Conservation (phyloP, 2,888 invertebrate genomes). For the Hemaris fuciformis region DNA sequence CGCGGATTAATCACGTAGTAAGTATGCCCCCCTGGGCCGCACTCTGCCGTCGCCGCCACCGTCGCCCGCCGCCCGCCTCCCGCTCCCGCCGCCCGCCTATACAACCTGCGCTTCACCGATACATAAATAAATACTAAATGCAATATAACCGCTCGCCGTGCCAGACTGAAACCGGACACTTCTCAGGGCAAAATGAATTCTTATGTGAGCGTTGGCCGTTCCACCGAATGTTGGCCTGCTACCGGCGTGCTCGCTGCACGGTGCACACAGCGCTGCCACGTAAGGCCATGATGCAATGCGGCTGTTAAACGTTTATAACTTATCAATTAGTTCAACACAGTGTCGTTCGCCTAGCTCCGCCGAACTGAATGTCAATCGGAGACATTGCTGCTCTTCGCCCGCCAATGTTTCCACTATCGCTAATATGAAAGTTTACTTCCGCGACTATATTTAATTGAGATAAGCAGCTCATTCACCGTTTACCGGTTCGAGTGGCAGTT, state of each 20-base stretch:
- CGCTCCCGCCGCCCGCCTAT: conserved; percentile 44
- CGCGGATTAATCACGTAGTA: conserved; percentile 80
- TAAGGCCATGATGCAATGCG: conserved; percentile 55
- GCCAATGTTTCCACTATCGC: background rate
- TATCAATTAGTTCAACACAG: conserved; percentile 48
- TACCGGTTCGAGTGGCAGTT: conserved; percentile 25
- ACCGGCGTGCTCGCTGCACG: conserved; percentile 13
- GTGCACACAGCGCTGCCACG: conserved; percentile 32
- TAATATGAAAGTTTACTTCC: conserved; percentile 40
- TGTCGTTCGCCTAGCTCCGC: conserved; percentile 34
- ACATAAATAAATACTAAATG: conserved; percentile 79
- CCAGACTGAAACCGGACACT: conserved; percentile 81
- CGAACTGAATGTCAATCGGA: conserved; percentile 24
- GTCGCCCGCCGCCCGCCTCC: conserved; percentile 40
- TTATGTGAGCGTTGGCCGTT: conserved; percentile 61
- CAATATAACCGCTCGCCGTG: conserved; percentile 70
- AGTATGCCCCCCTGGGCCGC: conserved; percentile 71
- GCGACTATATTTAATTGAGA: conserved; percentile 22
- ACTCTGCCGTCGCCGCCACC: conserved; percentile 45
- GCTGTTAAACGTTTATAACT: conserved; percentile 38
- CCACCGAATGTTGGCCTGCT: conserved; percentile 58
- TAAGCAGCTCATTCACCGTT: conserved; percentile 28
- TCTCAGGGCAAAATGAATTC: conserved; percentile 73
- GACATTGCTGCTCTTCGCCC: background rate
- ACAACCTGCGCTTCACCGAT: conserved; percentile 74